phyloP scores from a whole-genome alignment of 2,888 invertebrate genomes.

The Arrhopalites spinosus region DNA sequence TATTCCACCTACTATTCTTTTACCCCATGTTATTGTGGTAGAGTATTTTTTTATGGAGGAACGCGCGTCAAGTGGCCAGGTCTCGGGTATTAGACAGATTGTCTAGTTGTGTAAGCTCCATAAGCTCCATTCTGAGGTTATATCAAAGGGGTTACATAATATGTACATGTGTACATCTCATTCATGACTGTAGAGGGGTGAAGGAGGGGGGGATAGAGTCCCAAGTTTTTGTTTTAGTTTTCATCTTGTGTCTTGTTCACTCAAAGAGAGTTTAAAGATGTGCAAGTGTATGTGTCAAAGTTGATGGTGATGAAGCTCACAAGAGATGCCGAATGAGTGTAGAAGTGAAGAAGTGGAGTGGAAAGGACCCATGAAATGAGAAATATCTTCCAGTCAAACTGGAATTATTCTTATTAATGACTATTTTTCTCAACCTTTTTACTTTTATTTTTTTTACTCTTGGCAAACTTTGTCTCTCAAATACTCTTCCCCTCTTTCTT shows the following conservation, averaged over 20 bases:
- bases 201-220: not conserved
- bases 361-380: constrained; percentile 32
- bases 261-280: not conserved
- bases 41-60: no score
- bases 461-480: constrained; percentile 31
- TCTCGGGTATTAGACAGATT: no score
- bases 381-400: constrained; percentile 33
- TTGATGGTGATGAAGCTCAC: constrained; percentile 33
- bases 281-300: constrained; percentile 13
- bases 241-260: not conserved
- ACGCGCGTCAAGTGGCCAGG: no score
- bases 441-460: constrained; percentile 10
- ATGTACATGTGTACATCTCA: no score
- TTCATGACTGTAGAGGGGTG: not conserved
- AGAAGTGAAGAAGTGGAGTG: constrained; percentile 27
- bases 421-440: constrained; percentile 33
- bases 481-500: constrained; percentile 4
- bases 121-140: no score
- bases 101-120: no score
- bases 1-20: no score
- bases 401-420: constrained; percentile 38
- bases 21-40: no score
- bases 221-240: constrained; percentile 12
- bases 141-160: constrained; percentile 20
- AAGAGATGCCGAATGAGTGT: constrained; percentile 33